Conservation (phyloP, 2,888 invertebrate genomes). For the Operophtera brumata region DNA sequence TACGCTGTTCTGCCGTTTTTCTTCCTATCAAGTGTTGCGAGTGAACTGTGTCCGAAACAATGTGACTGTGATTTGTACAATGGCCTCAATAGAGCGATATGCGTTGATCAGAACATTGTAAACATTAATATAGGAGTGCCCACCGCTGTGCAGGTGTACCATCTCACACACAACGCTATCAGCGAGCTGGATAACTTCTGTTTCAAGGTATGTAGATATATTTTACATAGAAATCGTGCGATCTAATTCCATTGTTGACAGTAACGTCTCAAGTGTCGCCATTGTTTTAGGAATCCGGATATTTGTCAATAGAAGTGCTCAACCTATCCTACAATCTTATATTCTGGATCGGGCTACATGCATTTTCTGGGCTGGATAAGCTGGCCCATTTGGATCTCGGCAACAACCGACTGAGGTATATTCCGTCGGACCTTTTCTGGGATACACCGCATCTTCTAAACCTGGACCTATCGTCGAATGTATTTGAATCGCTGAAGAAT, state of each 20-base stretch:
- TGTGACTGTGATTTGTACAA: conserved; percentile 78
- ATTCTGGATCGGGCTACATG: conserved; percentile 82
- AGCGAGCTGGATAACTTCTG: conserved; percentile 81
- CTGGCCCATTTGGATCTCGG: conserved; percentile 81
- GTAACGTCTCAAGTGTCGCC: not conserved
- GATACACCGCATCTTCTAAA: conserved; percentile 74
- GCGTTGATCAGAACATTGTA: conserved; percentile 81
- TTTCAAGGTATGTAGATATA: conserved; percentile 66
- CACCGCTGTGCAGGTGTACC: conserved; percentile 79
- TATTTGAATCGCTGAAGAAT: conserved; percentile 78
- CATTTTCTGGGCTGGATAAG: conserved; percentile 76
- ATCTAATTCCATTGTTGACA: not conserved
- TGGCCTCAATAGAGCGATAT: conserved; percentile 73
- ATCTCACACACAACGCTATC: conserved; percentile 82
- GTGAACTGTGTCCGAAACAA: conserved; percentile 73
- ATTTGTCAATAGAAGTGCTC: conserved; percentile 70
- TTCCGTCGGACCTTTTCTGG: conserved; percentile 79
- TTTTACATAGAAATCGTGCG: not conserved
- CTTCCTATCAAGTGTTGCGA: conserved; percentile 27
- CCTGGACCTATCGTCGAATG: conserved; percentile 82
- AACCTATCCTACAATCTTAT: conserved; percentile 82
- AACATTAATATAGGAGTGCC: conserved; percentile 82
- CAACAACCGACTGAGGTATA: conserved; percentile 81
- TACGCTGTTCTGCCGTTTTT: conserved; percentile 37
- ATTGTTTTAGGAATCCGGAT: conserved; percentile 67